These are phyloP conservation scores for Orbicella faveolata DNA, from an alignment of 64 coral and sea anemone species.

Conservation along the genomic window DNA sequence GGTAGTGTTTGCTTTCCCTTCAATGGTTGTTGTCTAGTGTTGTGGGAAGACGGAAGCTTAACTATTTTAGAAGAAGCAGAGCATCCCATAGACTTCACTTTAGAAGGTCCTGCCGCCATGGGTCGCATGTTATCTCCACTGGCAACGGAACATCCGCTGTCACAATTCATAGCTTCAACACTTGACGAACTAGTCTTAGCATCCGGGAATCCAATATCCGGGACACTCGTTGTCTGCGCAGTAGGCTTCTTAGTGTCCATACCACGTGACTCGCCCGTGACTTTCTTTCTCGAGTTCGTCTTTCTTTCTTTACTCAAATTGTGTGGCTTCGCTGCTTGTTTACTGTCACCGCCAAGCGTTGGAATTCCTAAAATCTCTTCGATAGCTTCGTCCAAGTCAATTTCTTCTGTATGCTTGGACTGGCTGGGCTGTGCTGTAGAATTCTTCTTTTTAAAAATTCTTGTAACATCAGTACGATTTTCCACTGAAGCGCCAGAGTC, in stretches of 20 bases:
- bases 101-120: not conserved
- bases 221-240: not conserved
- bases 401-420: not conserved
- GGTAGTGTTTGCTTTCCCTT: not conserved
- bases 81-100: not conserved
- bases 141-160: not conserved
- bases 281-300: not conserved
- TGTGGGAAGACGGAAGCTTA: too few relatives aligned
- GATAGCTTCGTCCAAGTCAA: not conserved
- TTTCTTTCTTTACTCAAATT: too few relatives aligned
- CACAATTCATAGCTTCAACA: too few relatives aligned
- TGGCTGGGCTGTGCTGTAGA: not conserved
- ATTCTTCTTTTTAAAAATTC: not conserved
- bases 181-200: too few relatives aligned
- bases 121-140: constrained; percentile 9
- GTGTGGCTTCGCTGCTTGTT: too few relatives aligned
- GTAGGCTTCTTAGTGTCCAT: too few relatives aligned
- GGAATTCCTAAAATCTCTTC: constrained; percentile 5
- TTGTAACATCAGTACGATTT: too few relatives aligned
- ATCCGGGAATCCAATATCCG: not conserved
- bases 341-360: not conserved
- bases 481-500: too few relatives aligned
- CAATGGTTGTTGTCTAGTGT: too few relatives aligned
- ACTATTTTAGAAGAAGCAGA: not conserved
- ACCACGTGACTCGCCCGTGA: too few relatives aligned